phyloP scores from a whole-genome alignment of 1,140 invertebrate genomes.

The Neodiprion fabricii region DNA sequence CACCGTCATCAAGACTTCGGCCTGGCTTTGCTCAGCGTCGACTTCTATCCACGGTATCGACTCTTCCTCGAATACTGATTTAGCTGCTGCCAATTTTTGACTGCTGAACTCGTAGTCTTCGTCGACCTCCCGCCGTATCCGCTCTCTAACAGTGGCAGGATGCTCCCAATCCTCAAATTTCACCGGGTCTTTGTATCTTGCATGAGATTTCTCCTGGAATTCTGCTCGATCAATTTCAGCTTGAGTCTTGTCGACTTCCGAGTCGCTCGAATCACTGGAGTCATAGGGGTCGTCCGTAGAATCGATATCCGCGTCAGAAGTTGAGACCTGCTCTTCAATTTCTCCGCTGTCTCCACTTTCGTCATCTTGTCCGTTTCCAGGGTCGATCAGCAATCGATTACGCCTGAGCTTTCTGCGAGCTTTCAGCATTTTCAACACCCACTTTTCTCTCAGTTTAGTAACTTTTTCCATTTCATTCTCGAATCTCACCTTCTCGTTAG shows the following conservation, averaged over 20 bases:
- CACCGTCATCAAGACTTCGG: slow-evolving; percentile 49
- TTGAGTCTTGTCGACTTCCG: not conserved
- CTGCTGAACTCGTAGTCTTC: slow-evolving; percentile 53
- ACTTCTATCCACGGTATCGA: slow-evolving; percentile 58
- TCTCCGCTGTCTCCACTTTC: slow-evolving; percentile 31
- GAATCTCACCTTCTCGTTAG: slow-evolving; percentile 38
- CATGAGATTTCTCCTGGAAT: slow-evolving; percentile 20
- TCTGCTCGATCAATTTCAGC: slow-evolving; percentile 15
- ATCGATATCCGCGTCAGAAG: slow-evolving; percentile 30
- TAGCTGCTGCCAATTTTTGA: slow-evolving; percentile 45
- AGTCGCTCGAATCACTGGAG: not conserved
- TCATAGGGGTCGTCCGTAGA: not conserved
- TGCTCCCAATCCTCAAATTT: slow-evolving; percentile 59
- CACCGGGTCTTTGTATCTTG: slow-evolving; percentile 50
- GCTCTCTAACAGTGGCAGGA: slow-evolving; percentile 52
- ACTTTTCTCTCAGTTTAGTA: slow-evolving; percentile 39
- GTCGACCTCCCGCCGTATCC: slow-evolving; percentile 56
- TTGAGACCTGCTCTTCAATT: slow-evolving; percentile 34
- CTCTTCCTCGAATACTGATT: slow-evolving; percentile 51
- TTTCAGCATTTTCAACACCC: slow-evolving; percentile 33
- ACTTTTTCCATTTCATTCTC: slow-evolving; percentile 12
- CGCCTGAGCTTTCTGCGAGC: slow-evolving; percentile 32
- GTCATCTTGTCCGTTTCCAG: slow-evolving; percentile 21
- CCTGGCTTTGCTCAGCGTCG: slow-evolving; percentile 44
- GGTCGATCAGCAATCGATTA: slow-evolving; percentile 27